A percentile compares a stretch with the other conserved stretches of the same genome.
These are phyloP conservation scores for Oreohelix idahoensis DNA, from an alignment of 1,140 invertebrate genomes.

Conservation along the genomic window DNA sequence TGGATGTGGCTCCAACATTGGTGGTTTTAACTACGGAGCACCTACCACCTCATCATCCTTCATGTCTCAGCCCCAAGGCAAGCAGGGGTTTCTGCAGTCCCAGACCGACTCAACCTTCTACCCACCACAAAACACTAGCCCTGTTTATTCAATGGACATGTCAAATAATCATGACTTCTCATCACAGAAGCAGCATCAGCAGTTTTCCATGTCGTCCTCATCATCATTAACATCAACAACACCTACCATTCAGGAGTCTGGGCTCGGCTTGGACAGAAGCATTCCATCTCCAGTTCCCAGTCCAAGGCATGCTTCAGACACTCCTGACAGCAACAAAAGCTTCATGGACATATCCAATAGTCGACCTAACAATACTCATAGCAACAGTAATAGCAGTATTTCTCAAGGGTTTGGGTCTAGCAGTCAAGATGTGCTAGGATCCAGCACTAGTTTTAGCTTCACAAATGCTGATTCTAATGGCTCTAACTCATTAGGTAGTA, in stretches of 20 bases:
- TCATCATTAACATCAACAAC: conserved; percentile 9
- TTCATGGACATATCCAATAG: conserved; percentile 17
- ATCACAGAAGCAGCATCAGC: conserved; percentile 7
- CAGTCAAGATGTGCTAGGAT: not conserved
- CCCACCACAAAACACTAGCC: not conserved
- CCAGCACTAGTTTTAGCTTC: not conserved
- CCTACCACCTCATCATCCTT: conserved; percentile 16
- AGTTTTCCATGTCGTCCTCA: not conserved
- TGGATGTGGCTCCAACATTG: not conserved
- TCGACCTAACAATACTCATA: not conserved
- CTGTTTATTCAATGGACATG: not conserved
- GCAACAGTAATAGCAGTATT: not conserved
- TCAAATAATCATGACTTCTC: not conserved
- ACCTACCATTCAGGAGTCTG: not conserved
- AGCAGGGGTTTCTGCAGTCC: not conserved
- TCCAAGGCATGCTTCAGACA: conserved; percentile 14
- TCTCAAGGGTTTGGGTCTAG: not conserved
- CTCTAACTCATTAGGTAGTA: not conserved
- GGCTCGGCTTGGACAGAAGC: not conserved
- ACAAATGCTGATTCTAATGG: not conserved
- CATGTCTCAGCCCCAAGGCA: conserved; percentile 6
- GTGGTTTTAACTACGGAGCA: conserved; percentile 5
- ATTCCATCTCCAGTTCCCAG: conserved; percentile 14
- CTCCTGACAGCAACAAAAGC: conserved; percentile 21
- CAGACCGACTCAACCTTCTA: not conserved